Conservation (phyloP, 2,888 invertebrate genomes). For the Callosobruchus maculatus region DNA sequence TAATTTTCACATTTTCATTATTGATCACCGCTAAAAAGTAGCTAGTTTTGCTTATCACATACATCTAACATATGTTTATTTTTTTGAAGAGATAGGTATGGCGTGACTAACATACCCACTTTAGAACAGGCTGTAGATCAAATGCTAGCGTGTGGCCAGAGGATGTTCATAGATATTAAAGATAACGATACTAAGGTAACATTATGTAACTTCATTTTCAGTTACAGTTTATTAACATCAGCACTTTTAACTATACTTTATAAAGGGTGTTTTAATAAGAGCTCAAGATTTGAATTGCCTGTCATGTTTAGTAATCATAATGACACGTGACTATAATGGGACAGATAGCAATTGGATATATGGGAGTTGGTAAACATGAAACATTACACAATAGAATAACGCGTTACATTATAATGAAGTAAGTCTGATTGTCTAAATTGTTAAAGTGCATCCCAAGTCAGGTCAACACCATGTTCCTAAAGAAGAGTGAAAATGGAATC, state of each 20-base stretch:
- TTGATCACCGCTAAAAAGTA: slow-evolving; percentile 1
- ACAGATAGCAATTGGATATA: no score
- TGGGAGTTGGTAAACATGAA: no score
- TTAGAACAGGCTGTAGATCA: slow-evolving; percentile 68
- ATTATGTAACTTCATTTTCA: not conserved
- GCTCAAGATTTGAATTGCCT: no score
- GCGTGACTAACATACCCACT: slow-evolving; percentile 59
- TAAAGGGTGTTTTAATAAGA: no score
- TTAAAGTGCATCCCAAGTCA: no score
- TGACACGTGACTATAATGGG: no score
- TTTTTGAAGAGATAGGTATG: slow-evolving; percentile 58
- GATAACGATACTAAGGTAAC: slow-evolving; percentile 55
- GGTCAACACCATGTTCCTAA: no score
- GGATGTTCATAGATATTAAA: slow-evolving; percentile 78
- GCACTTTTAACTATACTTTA: not conserved
- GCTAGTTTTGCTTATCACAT: not conserved
- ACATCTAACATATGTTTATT: slow-evolving; percentile 4
- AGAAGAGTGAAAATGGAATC: no score
- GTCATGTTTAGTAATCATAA: no score
- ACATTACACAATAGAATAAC: no score
- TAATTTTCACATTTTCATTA: not conserved
- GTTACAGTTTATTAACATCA: not conserved
- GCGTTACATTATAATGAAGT: no score
- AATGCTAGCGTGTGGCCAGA: slow-evolving; percentile 62
- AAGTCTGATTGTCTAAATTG: no score